phyloP scores from a whole-genome alignment of 92 coral and sea anemone species.

The Bergia puertoricense region DNA sequence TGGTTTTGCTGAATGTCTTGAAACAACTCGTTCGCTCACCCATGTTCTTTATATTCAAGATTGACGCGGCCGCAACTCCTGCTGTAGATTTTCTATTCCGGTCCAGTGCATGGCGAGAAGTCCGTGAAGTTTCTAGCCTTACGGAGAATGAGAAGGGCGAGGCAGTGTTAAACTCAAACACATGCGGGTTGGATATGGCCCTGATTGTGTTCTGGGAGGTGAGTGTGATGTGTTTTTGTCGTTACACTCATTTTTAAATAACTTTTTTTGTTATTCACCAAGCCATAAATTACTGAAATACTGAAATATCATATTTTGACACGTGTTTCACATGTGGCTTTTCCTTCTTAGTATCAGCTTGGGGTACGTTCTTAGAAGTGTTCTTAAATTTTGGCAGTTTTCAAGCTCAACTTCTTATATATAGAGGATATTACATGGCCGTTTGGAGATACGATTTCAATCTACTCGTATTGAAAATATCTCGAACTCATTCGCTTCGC shows the following conservation, averaged over 20 bases:
- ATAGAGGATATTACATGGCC: no score
- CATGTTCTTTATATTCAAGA: slow-evolving; percentile 46
- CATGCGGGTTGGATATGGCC: slow-evolving; percentile 75
- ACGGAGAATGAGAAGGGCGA: slow-evolving; percentile 24
- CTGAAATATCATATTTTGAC: no score
- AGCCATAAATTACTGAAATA: no score
- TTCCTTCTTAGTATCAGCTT: no score
- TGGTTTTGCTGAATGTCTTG: neutral
- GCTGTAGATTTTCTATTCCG: slow-evolving; percentile 92
- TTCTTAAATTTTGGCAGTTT: no score
- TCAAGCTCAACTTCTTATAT: no score
- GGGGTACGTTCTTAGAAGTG: no score
- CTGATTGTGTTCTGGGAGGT: slow-evolving; percentile 98
- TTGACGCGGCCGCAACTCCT: slow-evolving; percentile 76
- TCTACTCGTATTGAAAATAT: no score
- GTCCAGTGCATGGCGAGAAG: slow-evolving; percentile 88
- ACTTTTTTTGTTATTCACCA: no score
- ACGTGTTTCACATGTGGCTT: no score
- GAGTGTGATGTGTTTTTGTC: neutral
- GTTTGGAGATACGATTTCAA: no score
- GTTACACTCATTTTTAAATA: neutral
- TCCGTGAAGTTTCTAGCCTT: slow-evolving; percentile 44
- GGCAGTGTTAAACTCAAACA: slow-evolving; percentile 46
- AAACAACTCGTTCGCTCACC: neutral
- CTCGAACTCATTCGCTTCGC: no score